Percentiles rank a stretch among this genome's conserved stretches.
Evolutionary conservation across 2,797 vertebrate species (phyloP).

Genomic region (Cercopithecus petaurista): DNA sequence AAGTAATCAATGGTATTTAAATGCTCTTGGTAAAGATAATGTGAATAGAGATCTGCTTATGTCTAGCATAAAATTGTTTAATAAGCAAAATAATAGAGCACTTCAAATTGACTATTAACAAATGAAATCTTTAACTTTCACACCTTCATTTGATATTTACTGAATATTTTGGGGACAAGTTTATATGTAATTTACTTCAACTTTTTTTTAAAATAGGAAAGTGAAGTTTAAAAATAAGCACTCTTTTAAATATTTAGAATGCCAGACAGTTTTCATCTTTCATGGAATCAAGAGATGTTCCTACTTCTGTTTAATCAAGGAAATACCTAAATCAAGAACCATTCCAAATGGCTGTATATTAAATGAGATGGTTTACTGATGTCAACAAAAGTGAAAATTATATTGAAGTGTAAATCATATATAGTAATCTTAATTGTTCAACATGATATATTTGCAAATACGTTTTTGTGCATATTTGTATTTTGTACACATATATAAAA

Average conservation of each 20-base stretch:
- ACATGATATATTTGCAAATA: background rate
- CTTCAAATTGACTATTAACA: background rate
- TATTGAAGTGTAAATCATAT: background rate
- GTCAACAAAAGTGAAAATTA: background rate
- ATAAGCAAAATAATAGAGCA: conserved; percentile 10
- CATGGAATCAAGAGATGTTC: background rate
- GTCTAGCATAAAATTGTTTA: conserved; percentile 21
- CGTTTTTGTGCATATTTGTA: no score
- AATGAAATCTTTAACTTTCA: background rate
- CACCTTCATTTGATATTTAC: conserved; percentile 33
- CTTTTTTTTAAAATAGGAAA: background rate
- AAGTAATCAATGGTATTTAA: conserved; percentile 59
- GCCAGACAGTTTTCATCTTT: background rate
- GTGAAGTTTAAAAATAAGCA: background rate
- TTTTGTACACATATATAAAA: no score
- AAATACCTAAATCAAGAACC: background rate
- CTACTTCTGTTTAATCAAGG: background rate
- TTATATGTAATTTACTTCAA: background rate
- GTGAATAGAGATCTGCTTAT: background rate
- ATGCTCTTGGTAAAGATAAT: conserved; percentile 32
- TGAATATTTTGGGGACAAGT: background rate
- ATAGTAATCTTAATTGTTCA: background rate
- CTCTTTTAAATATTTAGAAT: background rate
- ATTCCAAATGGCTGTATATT: background rate
- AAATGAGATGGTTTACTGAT: background rate